Percentiles rank a stretch among this genome's conserved stretches.
phyloP scores from a whole-genome alignment of 2,113 vertebrate genomes.

The Phodopus roborovskii region DNA sequence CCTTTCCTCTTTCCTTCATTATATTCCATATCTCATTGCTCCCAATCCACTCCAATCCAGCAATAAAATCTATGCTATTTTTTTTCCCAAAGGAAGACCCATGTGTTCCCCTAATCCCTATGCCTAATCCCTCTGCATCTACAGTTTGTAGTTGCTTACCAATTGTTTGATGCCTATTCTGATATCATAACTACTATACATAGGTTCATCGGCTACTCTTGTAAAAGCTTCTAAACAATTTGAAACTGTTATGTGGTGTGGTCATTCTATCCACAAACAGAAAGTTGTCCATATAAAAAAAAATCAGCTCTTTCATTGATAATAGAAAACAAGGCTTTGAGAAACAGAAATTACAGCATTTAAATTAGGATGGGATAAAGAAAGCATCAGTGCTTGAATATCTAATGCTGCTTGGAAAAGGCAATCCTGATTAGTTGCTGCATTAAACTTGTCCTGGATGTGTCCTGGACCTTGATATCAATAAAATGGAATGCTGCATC shows the following conservation, averaged over 20 bases:
- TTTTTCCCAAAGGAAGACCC: background rate
- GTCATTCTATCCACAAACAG: background rate
- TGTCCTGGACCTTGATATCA: background rate
- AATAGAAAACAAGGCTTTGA: background rate
- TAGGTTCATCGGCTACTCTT: background rate
- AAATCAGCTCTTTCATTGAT: background rate
- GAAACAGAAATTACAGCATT: background rate
- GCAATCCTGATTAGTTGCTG: background rate
- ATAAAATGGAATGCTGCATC: background rate
- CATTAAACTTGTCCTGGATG: background rate
- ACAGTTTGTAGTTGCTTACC: background rate
- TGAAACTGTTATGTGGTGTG: background rate
- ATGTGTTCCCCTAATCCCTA: background rate
- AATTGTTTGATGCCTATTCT: background rate
- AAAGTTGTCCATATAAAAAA: background rate
- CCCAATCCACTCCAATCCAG: rapidly evolving
- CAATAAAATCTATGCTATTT: background rate
- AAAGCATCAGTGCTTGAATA: background rate
- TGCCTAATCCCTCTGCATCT: background rate
- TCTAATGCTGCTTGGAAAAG: background rate
- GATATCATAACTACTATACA: background rate
- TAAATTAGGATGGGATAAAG: background rate
- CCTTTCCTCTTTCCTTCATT: background rate
- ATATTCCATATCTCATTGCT: background rate
- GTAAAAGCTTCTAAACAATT: background rate